These are phyloP conservation scores for Nestor notabilis DNA, from an alignment of 2,113 vertebrate genomes.

Conservation along the genomic window DNA sequence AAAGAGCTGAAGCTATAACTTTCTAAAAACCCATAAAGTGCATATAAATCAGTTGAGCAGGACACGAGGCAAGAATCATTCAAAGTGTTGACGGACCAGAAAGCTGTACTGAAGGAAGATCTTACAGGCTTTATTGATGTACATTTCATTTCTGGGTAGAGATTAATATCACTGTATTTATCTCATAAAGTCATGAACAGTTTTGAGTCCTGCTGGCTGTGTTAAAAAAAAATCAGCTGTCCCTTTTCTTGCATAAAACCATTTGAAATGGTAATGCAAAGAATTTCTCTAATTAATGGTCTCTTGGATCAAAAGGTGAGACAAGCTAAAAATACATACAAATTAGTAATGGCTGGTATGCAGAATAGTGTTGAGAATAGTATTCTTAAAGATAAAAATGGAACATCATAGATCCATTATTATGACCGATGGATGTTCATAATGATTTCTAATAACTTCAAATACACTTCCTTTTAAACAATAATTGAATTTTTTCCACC, in stretches of 20 bases:
- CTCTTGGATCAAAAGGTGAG: background rate
- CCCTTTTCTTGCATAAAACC: background rate
- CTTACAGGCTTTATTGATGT: background rate
- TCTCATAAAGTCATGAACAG: background rate
- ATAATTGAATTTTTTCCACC: background rate
- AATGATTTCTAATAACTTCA: background rate
- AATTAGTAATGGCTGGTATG: background rate
- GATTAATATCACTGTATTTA: background rate
- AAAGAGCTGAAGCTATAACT: background rate
- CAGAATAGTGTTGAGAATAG: background rate
- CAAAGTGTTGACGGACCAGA: background rate
- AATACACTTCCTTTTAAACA: background rate
- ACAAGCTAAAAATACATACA: background rate
- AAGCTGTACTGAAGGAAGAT: background rate
- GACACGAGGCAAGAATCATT: background rate
- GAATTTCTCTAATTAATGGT: background rate
- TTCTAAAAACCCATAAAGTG: background rate
- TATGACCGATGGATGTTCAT: background rate
- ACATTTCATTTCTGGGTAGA: background rate
- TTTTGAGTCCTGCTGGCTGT: background rate
- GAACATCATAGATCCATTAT: background rate
- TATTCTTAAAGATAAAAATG: background rate
- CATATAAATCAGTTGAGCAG: background rate
- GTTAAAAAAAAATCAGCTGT: background rate
- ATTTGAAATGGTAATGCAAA: constrained; percentile 9